These are phyloP conservation scores for Drosophila sp. DNA, from an alignment of 1,140 invertebrate genomes.

Conservation along the genomic window DNA sequence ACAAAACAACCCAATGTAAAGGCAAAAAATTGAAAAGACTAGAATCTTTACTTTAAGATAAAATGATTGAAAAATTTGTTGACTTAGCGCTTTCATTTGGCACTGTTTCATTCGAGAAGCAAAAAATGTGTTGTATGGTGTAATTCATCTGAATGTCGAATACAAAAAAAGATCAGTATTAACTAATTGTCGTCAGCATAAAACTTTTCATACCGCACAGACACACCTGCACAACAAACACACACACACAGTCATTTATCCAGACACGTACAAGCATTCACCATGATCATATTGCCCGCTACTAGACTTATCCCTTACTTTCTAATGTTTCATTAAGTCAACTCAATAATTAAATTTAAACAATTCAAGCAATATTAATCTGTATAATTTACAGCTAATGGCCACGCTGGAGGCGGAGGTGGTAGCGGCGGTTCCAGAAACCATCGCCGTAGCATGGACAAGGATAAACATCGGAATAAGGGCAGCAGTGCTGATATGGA, in stretches of 20 bases:
- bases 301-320: not conserved
- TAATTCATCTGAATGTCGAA: constrained; percentile 4
- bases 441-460: constrained; percentile 79
- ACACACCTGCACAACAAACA: not conserved
- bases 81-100: not conserved
- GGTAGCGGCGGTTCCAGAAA: constrained; percentile 60
- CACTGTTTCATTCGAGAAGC: not conserved
- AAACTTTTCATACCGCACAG: constrained; percentile 10
- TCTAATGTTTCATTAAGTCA: not conserved
- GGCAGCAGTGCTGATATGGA: constrained; percentile 54
- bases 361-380: constrained; percentile 12
- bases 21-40: not conserved
- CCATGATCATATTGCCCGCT: not conserved
- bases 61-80: not conserved
- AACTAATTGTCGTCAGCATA: constrained; percentile 15
- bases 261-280: not conserved
- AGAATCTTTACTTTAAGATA: not conserved
- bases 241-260: not conserved
- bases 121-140: not conserved
- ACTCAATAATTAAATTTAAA: not conserved
- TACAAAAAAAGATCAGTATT: not conserved
- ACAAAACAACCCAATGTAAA: not conserved
- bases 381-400: constrained; percentile 64
- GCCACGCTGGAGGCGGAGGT: constrained; percentile 54
- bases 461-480: constrained; percentile 78